Evolutionary conservation across 1,140 invertebrate genomes (phyloP).

Genomic region (Cotesia chilonis): DNA sequence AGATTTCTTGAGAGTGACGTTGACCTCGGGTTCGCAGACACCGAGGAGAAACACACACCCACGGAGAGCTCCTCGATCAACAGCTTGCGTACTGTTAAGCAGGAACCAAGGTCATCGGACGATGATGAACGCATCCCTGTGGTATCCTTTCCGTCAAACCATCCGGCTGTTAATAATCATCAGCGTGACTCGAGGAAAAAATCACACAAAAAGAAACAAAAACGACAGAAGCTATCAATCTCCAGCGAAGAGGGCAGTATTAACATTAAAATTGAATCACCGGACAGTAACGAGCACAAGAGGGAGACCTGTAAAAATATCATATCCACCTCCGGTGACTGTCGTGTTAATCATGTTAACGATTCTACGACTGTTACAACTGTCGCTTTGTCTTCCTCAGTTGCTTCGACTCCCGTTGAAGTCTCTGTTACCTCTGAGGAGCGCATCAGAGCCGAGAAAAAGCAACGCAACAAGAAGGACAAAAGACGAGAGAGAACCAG

Average conservation of each 20-base stretch:
- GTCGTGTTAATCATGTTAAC: slow-evolving; percentile 54
- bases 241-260: slow-evolving; percentile 69
- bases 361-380: slow-evolving; percentile 40
- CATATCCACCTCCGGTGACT: slow-evolving; percentile 43
- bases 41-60: slow-evolving; percentile 63
- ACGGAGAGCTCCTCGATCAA: slow-evolving; percentile 51
- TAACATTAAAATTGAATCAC: slow-evolving; percentile 51
- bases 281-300: slow-evolving; percentile 55
- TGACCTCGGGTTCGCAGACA: slow-evolving; percentile 66
- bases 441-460: slow-evolving; percentile 63
- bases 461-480: slow-evolving; percentile 75
- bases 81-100: slow-evolving; percentile 55
- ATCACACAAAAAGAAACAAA: slow-evolving; percentile 83
- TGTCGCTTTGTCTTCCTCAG: slow-evolving; percentile 27
- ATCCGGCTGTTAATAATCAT: slow-evolving; percentile 58
- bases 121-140: slow-evolving; percentile 58
- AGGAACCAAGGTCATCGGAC: slow-evolving; percentile 62
- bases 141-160: slow-evolving; percentile 49
- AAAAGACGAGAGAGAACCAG: slow-evolving; percentile 75
- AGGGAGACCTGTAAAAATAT: slow-evolving; percentile 47
- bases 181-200: slow-evolving; percentile 72
- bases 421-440: slow-evolving; percentile 65
- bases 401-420: slow-evolving; percentile 57
- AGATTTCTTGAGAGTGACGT: slow-evolving; percentile 67
- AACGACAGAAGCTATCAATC: slow-evolving; percentile 75